Conservation (phyloP, 2,888 invertebrate species). For the Drosophila cognata region DNA sequence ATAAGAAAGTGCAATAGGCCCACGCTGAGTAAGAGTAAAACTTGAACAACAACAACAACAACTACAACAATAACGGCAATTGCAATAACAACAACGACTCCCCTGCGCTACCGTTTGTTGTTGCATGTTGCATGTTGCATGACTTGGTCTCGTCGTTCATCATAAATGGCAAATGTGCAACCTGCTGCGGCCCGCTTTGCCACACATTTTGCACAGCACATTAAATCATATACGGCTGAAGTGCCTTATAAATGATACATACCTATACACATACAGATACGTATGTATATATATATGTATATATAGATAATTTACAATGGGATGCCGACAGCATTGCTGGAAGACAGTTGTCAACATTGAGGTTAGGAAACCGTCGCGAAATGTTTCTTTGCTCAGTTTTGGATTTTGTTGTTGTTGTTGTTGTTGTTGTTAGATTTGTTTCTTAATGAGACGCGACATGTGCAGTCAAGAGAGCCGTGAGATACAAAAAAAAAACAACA, state of each 20-base stretch:
- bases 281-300: neutral
- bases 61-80: slow-evolving; percentile 10
- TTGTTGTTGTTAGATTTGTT: slow-evolving; percentile 32
- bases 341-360: slow-evolving; percentile 64
- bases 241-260: slow-evolving; percentile 39
- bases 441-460: slow-evolving; percentile 67
- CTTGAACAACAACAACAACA: neutral
- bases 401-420: neutral
- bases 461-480: slow-evolving; percentile 30
- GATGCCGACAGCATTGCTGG: slow-evolving; percentile 25
- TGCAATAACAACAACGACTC: slow-evolving; percentile 19
- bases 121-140: slow-evolving; percentile 7
- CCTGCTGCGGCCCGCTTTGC: slow-evolving; percentile 59
- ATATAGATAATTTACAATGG: slow-evolving; percentile 25
- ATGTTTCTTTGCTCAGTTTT: slow-evolving; percentile 15
- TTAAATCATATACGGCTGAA: slow-evolving; percentile 53
- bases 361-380: slow-evolving; percentile 73
- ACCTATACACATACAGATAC: neutral
- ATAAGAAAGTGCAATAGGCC: neutral
- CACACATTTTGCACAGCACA: slow-evolving; percentile 47
- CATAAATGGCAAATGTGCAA: slow-evolving; percentile 60
- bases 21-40: slow-evolving; percentile 10
- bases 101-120: slow-evolving; percentile 28
- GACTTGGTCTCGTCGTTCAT: slow-evolving; percentile 21
- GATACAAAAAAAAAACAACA: slow-evolving; percentile 18